Evolutionary conservation across 1,140 invertebrate genomes (phyloP).

Genomic region (Philotrypesis tridentata): DNA sequence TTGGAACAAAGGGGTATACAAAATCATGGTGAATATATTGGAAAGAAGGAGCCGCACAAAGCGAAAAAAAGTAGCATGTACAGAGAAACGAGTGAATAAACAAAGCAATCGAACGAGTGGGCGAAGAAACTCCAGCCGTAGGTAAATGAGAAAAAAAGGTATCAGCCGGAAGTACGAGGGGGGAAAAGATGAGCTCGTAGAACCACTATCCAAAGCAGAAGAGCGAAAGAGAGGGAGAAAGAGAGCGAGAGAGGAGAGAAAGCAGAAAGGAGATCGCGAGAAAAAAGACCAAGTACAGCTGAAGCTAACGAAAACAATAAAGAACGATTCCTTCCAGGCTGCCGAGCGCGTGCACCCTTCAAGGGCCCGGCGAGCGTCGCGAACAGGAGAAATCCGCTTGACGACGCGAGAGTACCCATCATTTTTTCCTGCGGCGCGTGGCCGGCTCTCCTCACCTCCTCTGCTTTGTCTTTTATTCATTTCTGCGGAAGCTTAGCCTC

Average conservation of each 20-base stretch:
- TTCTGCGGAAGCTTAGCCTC: neutral
- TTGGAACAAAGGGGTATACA: no score
- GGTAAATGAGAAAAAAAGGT: neutral
- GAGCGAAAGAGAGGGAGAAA: no score
- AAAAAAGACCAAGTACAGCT: conserved; percentile 43
- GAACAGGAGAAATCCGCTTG: neutral
- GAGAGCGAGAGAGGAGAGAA: neutral
- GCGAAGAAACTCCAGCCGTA: neutral
- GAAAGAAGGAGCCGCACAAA: neutral
- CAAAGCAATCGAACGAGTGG: neutral
- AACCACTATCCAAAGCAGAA: neutral
- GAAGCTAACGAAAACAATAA: conserved; percentile 65
- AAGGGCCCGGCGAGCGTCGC: neutral
- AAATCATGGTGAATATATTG: no score
- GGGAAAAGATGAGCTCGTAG: neutral
- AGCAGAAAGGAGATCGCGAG: conserved; percentile 46
- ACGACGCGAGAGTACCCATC: neutral
- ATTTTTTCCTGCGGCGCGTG: neutral
- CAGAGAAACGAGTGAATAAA: neutral
- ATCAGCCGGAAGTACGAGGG: no score
- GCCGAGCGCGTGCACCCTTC: conserved; percentile 48
- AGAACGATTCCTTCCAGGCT: conserved; percentile 61
- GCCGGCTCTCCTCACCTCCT: neutral
- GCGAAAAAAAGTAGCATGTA: neutral
- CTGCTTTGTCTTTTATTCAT: no score